These are phyloP conservation scores for Ctenomys sociabilis DNA, from an alignment of 2,113 vertebrate genomes.

Conservation along the genomic window DNA sequence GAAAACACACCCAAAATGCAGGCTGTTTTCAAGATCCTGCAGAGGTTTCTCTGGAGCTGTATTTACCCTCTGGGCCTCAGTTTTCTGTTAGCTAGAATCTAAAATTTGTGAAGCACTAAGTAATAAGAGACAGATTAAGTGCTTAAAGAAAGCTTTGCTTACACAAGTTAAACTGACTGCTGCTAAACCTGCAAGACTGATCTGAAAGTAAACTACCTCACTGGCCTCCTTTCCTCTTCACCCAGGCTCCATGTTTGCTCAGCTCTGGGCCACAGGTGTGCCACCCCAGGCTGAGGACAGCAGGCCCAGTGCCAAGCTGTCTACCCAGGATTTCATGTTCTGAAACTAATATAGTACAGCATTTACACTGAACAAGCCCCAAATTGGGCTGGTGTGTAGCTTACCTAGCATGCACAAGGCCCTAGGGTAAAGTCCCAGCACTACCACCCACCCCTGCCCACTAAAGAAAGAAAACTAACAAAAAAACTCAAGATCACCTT, in stretches of 20 bases:
- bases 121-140: conserved; percentile 68
- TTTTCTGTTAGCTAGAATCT: conserved; percentile 58
- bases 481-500: background rate
- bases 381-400: background rate
- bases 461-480: background rate
- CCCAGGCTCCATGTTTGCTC: background rate
- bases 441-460: background rate
- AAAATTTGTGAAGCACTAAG: conserved; percentile 60
- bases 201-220: conserved; percentile 9
- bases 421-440: background rate
- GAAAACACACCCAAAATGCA: background rate
- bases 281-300: background rate
- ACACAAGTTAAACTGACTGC: conserved; percentile 62
- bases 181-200: conserved; percentile 51
- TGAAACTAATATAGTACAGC: background rate
- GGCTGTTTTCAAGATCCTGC: background rate
- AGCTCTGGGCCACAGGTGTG: background rate
- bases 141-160: conserved; percentile 74
- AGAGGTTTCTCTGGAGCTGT: background rate
- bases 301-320: background rate
- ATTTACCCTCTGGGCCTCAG: conserved; percentile 46
- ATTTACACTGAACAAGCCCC: background rate
- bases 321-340: background rate
- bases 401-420: background rate
- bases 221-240: conserved; percentile 40